Evolutionary conservation across 1,140 invertebrate species (phyloP).

Genomic region (Conus betulinus): DNA sequence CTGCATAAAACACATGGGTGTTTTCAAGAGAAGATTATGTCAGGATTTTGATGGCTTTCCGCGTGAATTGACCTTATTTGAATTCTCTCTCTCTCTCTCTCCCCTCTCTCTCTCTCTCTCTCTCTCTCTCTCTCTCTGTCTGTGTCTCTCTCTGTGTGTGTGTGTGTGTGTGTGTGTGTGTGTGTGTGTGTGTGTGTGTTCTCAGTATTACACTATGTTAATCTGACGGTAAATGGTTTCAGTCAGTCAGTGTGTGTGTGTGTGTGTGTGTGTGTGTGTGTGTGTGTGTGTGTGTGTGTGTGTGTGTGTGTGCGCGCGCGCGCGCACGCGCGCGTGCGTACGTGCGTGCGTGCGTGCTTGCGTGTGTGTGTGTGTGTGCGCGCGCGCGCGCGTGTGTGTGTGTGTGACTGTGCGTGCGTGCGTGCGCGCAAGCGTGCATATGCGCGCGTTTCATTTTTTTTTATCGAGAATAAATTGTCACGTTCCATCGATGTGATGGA

Average conservation of each 20-base stretch:
- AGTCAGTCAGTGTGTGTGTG: background rate
- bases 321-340: background rate
- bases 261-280: slow-evolving; percentile 7
- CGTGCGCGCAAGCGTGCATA: background rate
- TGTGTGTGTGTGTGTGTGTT: too few relatives aligned
- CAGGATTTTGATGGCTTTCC: too few relatives aligned
- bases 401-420: background rate
- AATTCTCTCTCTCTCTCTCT: too few relatives aligned
- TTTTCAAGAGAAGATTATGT: too few relatives aligned
- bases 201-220: background rate
- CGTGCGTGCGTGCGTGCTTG: background rate
- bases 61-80: too few relatives aligned
- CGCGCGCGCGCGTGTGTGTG: background rate
- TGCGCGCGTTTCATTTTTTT: background rate
- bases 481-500: too few relatives aligned
- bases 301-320: background rate
- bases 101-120: too few relatives aligned
- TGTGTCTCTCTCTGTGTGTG: too few relatives aligned
- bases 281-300: slow-evolving; percentile 7
- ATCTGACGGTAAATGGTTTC: background rate
- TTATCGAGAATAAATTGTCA: too few relatives aligned
- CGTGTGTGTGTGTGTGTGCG: background rate
- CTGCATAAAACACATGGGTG: too few relatives aligned
- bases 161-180: too few relatives aligned
- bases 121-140: too few relatives aligned